A percentile compares a stretch with the other conserved stretches of the same genome.
Conservation (phyloP, 1,140 invertebrate species). For the Eriosoma lanigerum region DNA sequence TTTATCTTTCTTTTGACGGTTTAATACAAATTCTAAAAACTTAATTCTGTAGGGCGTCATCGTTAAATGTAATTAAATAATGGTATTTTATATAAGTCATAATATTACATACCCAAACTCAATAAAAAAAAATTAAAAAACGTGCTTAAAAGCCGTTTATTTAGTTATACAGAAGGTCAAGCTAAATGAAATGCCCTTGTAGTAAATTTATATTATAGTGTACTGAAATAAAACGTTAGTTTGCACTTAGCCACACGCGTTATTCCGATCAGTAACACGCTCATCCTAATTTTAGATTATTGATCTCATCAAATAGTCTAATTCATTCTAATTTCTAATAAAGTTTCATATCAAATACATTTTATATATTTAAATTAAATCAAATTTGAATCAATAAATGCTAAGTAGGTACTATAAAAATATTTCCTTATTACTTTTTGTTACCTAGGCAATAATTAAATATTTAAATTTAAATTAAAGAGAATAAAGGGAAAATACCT, state of each 20-base stretch:
- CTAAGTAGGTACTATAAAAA: too few species aligned
- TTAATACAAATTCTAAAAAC: neutral
- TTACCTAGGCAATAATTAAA: too few species aligned
- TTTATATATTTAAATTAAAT: too few species aligned
- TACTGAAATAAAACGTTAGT: neutral
- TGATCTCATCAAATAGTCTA: neutral
- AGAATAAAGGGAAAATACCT: too few species aligned
- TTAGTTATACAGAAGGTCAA: neutral
- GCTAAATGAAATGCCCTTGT: slow-evolving; percentile 18
- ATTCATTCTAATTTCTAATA: neutral
- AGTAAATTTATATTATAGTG: neutral
- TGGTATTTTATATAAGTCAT: neutral
- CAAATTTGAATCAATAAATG: too few species aligned
- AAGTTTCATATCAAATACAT: neutral
- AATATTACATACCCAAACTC: too few species aligned
- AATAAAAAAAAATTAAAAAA: too few species aligned
- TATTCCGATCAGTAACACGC: slow-evolving; percentile 21
- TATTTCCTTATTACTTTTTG: too few species aligned
- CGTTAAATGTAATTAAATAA: neutral
- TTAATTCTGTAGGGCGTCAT: neutral
- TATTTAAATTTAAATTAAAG: too few species aligned
- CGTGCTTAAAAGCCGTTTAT: slow-evolving; percentile 1
- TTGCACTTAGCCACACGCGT: slow-evolving; percentile 13
- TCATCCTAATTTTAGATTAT: slow-evolving; percentile 34
- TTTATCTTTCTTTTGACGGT: neutral